Percentiles rank a stretch among this genome's conserved stretches.
Evolutionary conservation across 2,113 vertebrate genomes (phyloP).

Genomic region (Menura novaehollandiae): DNA sequence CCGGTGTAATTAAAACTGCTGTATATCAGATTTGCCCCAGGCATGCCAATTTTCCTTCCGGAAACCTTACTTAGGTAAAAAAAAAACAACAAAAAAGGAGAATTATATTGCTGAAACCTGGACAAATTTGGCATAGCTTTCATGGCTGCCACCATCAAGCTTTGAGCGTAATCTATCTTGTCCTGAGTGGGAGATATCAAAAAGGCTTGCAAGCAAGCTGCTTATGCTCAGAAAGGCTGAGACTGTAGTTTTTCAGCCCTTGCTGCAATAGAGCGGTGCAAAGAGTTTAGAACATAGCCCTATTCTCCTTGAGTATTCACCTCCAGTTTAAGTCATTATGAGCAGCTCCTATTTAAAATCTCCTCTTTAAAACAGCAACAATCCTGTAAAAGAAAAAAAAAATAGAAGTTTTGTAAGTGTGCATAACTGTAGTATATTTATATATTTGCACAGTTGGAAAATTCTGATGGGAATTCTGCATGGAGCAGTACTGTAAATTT

Average conservation of each 20-base stretch:
- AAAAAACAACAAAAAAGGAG: rapidly evolving
- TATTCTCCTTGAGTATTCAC: background rate
- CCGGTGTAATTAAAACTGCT: background rate
- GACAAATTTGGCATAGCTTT: background rate
- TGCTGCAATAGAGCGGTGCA: rapidly evolving
- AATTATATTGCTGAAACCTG: background rate
- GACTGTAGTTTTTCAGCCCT: background rate
- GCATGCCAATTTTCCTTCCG: background rate
- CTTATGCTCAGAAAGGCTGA: background rate
- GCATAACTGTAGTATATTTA: background rate
- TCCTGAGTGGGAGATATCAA: background rate
- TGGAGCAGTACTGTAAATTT: background rate
- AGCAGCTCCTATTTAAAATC: background rate
- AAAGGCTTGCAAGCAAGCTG: background rate
- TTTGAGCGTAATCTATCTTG: background rate
- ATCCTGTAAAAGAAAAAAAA: background rate
- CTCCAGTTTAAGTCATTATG: background rate
- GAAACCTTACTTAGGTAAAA: background rate
- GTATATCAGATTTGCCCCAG: background rate
- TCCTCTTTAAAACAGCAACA: background rate
- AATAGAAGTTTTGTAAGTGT: background rate
- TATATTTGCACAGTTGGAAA: background rate
- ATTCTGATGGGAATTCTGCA: background rate
- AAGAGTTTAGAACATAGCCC: background rate
- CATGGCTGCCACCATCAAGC: background rate